Percentiles rank a stretch among this genome's conserved stretches.
Conservation (phyloP, 1,140 invertebrate genomes). For the Medauroidea extradentata region DNA sequence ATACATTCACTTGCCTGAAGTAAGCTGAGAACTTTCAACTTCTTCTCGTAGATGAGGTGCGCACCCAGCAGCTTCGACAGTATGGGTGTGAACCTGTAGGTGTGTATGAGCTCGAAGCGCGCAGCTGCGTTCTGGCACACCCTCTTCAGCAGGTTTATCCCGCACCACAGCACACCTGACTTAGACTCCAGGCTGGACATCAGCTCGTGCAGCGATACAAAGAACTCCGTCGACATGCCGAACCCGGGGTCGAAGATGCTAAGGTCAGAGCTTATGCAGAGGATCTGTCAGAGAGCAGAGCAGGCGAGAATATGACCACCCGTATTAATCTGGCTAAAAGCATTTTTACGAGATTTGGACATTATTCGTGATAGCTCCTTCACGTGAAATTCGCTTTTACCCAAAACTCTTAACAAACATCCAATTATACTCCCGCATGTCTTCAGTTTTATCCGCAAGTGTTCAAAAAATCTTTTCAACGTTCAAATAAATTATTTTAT, state of each 20-base stretch:
- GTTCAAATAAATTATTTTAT: too few relatives aligned
- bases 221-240: slow-evolving; percentile 47
- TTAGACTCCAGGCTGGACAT: slow-evolving; percentile 34
- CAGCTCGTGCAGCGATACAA: slow-evolving; percentile 49
- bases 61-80: slow-evolving; percentile 53
- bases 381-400: too few relatives aligned
- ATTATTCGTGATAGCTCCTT: too few relatives aligned
- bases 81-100: slow-evolving; percentile 62
- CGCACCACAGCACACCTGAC: slow-evolving; percentile 49
- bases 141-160: slow-evolving; percentile 55
- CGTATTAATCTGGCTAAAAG: too few relatives aligned
- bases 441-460: too few relatives aligned
- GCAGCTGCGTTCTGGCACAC: slow-evolving; percentile 55
- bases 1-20: slow-evolving; percentile 46
- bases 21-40: slow-evolving; percentile 47
- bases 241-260: slow-evolving; percentile 51
- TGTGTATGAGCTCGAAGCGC: slow-evolving; percentile 56
- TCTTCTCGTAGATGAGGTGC: slow-evolving; percentile 49
- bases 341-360: too few relatives aligned
- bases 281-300: too few relatives aligned
- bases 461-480: too few relatives aligned
- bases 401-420: too few relatives aligned
- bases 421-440: too few relatives aligned
- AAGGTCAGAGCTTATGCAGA: slow-evolving; percentile 45
- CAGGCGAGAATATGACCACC: too few relatives aligned